Base-by-base conservation (phyloP, 2,797 vertebrate genomes). In the Chrysocyon brachyurus region DNA sequence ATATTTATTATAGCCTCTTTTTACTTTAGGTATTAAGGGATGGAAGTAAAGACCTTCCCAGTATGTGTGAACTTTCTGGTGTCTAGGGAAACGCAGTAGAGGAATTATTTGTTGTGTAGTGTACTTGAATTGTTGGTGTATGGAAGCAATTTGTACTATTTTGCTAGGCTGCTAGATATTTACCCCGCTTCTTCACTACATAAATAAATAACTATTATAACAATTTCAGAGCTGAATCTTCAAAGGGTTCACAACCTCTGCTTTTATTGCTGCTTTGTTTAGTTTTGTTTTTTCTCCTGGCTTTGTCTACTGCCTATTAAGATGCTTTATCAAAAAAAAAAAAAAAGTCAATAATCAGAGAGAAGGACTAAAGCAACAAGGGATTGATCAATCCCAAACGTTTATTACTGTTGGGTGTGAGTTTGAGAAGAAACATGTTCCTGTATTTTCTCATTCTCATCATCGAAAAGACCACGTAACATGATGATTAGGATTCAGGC, bases 341-440 rank as follows among this genome's bases (percentile, higher is more conserved):
- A 56, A 86, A 56, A 0, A 57, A 64, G 40, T 22, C 70, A 59
- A 24, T 83, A 68, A 66, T 5, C 16, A 70, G 19, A 91, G 4
- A 22, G 3, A 70, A 19, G 6, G 6, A 22, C 36, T 26, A 75
- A 63, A 66, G 19, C 56, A 90, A 49, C 5, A 79, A 61, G 17
- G n/a, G 1, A 28, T 6, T 22, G 6, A 40, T 75, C 12, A 33
- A 33, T 49, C 46, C 56, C 31, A 84, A 87, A 87, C 14, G 3
- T 4, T 93, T 73, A 56, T 93, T 66, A 56, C 6, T 72, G 1
- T 21, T 90, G 15, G 2, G 19, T 68, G 16, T 83, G 63, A 79
- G 21, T 90, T 87, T 84, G 31, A 95, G 19, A 87, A 61, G 24
- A 93, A 96, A 57, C 33, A 70, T 28, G 66, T 52, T 66, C 21